These are phyloP conservation scores for Agrochola macilenta DNA, from an alignment of 2,888 invertebrate species.

Conservation along the genomic window DNA sequence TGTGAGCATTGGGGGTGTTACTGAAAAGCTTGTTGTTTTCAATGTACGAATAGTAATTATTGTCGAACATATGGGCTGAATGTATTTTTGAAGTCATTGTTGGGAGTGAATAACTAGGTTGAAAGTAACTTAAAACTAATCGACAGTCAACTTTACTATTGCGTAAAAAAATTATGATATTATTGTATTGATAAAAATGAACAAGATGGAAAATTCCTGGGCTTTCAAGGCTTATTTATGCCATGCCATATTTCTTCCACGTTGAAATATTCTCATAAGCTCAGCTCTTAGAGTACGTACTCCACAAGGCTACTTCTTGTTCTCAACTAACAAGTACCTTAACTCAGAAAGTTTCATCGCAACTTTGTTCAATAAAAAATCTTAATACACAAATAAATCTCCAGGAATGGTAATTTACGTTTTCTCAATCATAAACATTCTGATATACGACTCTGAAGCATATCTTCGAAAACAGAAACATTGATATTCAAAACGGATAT, in stretches of 20 bases:
- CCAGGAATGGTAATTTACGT: slow-evolving; percentile 36
- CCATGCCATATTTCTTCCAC: slow-evolving; percentile 16
- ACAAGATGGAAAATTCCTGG: neutral
- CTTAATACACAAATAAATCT: slow-evolving; percentile 42
- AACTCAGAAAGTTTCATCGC: slow-evolving; percentile 44
- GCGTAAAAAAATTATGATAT: neutral
- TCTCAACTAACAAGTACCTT: slow-evolving; percentile 42
- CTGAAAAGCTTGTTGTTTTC: slow-evolving; percentile 81
- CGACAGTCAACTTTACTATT: neutral
- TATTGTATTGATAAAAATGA: neutral
- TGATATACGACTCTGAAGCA: slow-evolving; percentile 53
- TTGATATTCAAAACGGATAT: slow-evolving; percentile 62
- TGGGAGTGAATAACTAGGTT: slow-evolving; percentile 37
- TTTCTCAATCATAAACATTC: slow-evolving; percentile 61
- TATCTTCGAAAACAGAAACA: slow-evolving; percentile 64
- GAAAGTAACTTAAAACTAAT: neutral
- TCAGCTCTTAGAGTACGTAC: neutral
- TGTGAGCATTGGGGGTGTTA: slow-evolving; percentile 76
- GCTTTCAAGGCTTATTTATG: neutral
- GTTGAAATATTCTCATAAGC: slow-evolving; percentile 3
- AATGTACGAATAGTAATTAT: slow-evolving; percentile 78
- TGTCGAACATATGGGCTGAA: slow-evolving; percentile 73
- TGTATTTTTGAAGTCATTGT: slow-evolving; percentile 63
- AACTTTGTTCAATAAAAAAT: slow-evolving; percentile 28
- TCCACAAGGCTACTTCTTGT: slow-evolving; percentile 6